Evolutionary conservation across 2,888 invertebrate genomes (phyloP).

Genomic region (Heliothis peltigera): DNA sequence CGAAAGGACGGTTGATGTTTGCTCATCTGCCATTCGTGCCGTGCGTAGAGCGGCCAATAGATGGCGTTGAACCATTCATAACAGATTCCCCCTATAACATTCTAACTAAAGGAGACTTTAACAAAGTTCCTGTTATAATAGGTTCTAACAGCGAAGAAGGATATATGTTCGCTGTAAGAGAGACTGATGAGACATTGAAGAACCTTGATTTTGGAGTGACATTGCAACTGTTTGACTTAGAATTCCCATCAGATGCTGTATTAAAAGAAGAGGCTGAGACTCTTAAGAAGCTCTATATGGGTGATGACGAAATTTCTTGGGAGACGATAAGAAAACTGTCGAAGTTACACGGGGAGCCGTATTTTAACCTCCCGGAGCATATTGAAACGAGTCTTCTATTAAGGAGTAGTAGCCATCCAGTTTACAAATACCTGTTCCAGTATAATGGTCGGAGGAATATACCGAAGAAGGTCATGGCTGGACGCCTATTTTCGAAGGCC

Average conservation of each 20-base stretch:
- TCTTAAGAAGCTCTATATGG: slow-evolving; percentile 30
- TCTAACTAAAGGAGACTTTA: slow-evolving; percentile 41
- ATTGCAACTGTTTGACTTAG: slow-evolving; percentile 12
- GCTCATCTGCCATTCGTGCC: slow-evolving; percentile 8
- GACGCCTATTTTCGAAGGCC: slow-evolving; percentile 17
- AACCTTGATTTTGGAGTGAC: slow-evolving; percentile 12
- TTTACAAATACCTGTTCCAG: slow-evolving; percentile 56
- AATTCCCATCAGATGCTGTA: slow-evolving; percentile 21
- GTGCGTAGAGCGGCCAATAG: slow-evolving; percentile 27
- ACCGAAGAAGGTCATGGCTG: slow-evolving; percentile 4
- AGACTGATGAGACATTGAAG: slow-evolving; percentile 17
- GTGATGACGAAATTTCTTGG: slow-evolving; percentile 27
- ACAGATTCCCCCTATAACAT: slow-evolving; percentile 41
- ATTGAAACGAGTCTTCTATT: slow-evolving; percentile 31
- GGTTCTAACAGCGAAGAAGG: slow-evolving; percentile 62
- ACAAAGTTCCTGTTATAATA: slow-evolving; percentile 61
- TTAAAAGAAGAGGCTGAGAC: slow-evolving; percentile 3
- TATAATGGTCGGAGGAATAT: slow-evolving; percentile 31
- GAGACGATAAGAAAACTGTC: slow-evolving; percentile 32
- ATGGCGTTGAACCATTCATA: slow-evolving; percentile 46
- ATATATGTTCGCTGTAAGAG: slow-evolving; percentile 26
- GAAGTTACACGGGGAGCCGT: slow-evolving; percentile 35
- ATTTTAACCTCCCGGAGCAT: slow-evolving; percentile 27
- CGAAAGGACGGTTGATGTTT: slow-evolving; percentile 19
- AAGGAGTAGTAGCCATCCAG: slow-evolving; percentile 28